Evolutionary conservation across 2,888 invertebrate genomes (phyloP), one percentile per base, ranked within the genome.

Genomic region (Neoascia interrupta): DNA sequence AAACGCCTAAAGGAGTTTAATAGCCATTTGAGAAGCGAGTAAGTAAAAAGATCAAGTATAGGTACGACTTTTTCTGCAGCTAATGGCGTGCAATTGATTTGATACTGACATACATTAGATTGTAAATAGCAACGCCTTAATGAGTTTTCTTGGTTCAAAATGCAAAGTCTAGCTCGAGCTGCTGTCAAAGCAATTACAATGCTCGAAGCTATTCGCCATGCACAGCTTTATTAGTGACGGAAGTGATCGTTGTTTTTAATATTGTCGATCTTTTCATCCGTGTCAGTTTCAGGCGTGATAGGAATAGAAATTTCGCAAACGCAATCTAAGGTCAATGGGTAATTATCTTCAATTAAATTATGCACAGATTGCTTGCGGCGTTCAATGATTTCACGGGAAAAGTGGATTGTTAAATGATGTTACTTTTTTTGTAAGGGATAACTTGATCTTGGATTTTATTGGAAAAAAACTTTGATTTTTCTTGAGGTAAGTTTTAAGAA

Each of bases 21-120:
- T 72, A 64, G 13, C 16, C 41, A 18, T 45, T 53, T 63, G 51
- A 63, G 10, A 54, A 36, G 26, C 23, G 58, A 28, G 16, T 28
- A 19, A 58, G n/a, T n/a, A n/a, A n/a, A n/a, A n/a, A n/a, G n/a
- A n/a, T 19, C 49, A 1, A 13, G 11, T n/a, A 51, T n/a, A 36
- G 37, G 10, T 36, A 56, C 68, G n/a, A 53, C 41, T 75, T 75
- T 63, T 47, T 54, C 10, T 11, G 15, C 18, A 36, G 8, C 39
- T 13, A 43, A 28, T 73, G 19, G 23, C 26, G 41, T 28, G 36
- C 36, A 74, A 64, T 63, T 39, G 72, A 54, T 66, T 64, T 41
- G 76, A 72, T 76, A 76, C 72, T 76, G 76, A 76, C 76, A 72
- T 56, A 58, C 53, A 66, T 72, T 15, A 61, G 6, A n/a, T n/a